Conservation (phyloP, 2,797 vertebrate species). For the Anguilla obscura region DNA sequence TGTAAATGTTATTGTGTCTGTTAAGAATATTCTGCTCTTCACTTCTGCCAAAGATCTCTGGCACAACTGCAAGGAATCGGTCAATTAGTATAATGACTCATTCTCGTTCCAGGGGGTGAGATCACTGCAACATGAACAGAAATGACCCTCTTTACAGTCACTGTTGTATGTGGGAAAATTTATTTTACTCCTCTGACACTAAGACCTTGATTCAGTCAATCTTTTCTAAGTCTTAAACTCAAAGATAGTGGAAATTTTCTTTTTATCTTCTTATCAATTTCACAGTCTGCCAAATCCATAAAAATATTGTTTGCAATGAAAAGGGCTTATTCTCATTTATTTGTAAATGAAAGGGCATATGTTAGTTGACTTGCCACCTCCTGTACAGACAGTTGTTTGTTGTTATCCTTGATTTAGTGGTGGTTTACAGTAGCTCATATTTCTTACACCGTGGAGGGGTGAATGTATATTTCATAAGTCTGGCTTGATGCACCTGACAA, state of each 20-base stretch:
- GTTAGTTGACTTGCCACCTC: background rate
- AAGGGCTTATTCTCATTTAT: background rate
- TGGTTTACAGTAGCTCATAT: background rate
- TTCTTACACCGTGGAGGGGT: constrained; percentile 24
- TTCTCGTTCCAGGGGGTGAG: background rate
- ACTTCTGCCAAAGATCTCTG: background rate
- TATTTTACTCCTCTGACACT: background rate
- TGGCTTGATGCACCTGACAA: background rate
- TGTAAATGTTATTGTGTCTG: background rate
- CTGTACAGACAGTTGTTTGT: background rate
- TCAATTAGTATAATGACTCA: constrained; percentile 12
- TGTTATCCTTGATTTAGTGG: background rate
- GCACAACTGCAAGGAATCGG: background rate
- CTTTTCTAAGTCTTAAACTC: background rate
- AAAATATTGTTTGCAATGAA: background rate
- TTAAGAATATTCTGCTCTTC: background rate
- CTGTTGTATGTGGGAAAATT: background rate
- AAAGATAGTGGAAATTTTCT: background rate
- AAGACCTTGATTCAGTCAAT: background rate
- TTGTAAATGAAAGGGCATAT: background rate
- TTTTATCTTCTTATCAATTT: background rate
- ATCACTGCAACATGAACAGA: background rate
- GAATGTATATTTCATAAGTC: constrained; percentile 60
- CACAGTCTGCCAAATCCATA: background rate
- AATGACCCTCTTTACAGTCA: background rate